A percentile compares a stretch with the other conserved stretches of the same genome.
phyloP scores from a whole-genome alignment of 2,888 invertebrate genomes.

The Synanthedon myopaeformis region DNA sequence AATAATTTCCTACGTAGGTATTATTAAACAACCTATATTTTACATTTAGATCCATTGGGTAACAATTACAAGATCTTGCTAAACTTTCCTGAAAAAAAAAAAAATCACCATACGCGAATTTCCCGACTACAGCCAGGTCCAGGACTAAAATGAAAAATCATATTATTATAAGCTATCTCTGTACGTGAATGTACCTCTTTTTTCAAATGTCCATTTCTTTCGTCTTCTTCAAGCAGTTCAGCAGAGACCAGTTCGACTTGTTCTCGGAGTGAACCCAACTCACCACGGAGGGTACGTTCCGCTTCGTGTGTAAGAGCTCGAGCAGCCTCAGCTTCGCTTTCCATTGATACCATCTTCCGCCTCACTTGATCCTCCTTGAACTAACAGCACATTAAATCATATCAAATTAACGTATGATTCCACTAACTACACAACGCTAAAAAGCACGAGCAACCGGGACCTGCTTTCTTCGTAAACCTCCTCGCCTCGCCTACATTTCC shows the following conservation, averaged over 20 bases:
- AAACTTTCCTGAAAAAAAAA: too few species aligned
- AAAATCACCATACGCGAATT: too few species aligned
- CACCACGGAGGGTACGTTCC: conserved; percentile 42
- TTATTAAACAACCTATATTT: too few species aligned
- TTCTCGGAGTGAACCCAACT: conserved; percentile 33
- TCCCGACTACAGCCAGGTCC: too few species aligned
- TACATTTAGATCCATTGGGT: too few species aligned
- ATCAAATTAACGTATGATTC: too few species aligned
- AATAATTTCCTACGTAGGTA: too few species aligned
- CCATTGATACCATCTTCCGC: conserved; percentile 24
- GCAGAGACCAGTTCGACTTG: conserved; percentile 34
- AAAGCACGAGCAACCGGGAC: too few species aligned
- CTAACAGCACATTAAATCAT: conserved; percentile 14
- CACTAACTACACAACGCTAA: too few species aligned
- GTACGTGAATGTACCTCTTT: conserved; percentile 21
- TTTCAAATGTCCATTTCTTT: conserved; percentile 17
- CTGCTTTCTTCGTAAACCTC: too few species aligned
- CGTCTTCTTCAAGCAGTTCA: conserved; percentile 34
- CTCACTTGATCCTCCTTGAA: conserved; percentile 49
- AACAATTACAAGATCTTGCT: too few species aligned
- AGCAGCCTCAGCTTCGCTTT: conserved; percentile 32
- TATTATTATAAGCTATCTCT: neutral
- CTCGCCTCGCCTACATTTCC: too few species aligned
- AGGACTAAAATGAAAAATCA: neutral
- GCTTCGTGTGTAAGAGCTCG: conserved; percentile 35